Base-by-base conservation (phyloP, 2,888 invertebrate genomes). In the Drosophila nr. fundita region DNA sequence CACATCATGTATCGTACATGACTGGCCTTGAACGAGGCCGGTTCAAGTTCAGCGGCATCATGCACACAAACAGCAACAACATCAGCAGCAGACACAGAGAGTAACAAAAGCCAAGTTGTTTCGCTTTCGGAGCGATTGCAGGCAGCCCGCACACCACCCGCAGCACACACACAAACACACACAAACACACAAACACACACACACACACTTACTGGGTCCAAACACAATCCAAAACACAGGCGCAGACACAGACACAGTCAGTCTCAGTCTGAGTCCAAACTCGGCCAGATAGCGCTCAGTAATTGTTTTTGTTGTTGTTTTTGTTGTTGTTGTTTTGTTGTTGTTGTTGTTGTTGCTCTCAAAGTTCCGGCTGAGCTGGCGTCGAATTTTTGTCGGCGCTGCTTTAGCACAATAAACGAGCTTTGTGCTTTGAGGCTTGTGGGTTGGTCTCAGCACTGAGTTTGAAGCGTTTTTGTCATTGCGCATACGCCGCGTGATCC, bases 21-120 rank as follows among this genome's bases (percentile, higher is more conserved):
- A 21, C 40, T 80, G 86, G 80, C 90, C 89, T 89, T 90, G 89
- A 88, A 84, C 78, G 82, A 60, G 69, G 81, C 72, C 75, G 84
- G 82, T 90, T 90, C 90, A 90, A 90, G 88, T 89, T 90, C 89
- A 80, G 76, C 87, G 78, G 66, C 82, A 78, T 78, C 76, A 65
- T 74, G 74, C 65, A 72, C 66, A 72, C 73, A 83, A 62, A 54
- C 68, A 76, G 32, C 60, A 55, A 42, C 61, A 34, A 30, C 6
- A 50, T 3, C 18, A 6, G 30, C 21, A 42, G 42, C 40, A 57
- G 15, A 42, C 45, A 57, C 10, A 30, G 59, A 58, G 57, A 55
- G 15, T 29, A 66, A 73, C 57, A 76, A 64, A 49, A 73, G 57
- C 73, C 81, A 85, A 82, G 82, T 78, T 86, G 87, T 79, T 82